Base-by-base conservation (phyloP, 2,113 vertebrate species). In the Pangasianodon hypophthalmus region DNA sequence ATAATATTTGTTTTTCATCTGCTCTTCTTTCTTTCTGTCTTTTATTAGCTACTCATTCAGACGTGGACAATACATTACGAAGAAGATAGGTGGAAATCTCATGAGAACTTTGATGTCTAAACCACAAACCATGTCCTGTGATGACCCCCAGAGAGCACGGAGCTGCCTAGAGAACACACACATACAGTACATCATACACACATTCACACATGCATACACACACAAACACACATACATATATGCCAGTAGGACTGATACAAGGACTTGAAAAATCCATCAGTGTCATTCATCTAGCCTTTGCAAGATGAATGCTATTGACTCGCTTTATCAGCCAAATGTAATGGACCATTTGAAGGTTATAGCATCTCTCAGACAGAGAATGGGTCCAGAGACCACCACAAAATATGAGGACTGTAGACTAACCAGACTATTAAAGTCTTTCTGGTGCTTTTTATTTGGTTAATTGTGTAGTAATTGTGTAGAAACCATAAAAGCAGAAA, bases 301-400 rank as follows among this genome's bases (percentile, higher is more conserved):
- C 32, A 73, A 29, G 54, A 86, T 44, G 54, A 90, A 62, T 50
- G 54, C 71, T 67, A 71, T 41, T 88, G 37, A 88, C 84, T 60
- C 48, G 10, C 41, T 75, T 73, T 73, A 69, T 85, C 82, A 88
- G 87, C 69, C 69, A 32, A 90, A 87, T 24, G 73, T 75, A 85
- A 75, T 77, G 21, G 71, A 79, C 48, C 64, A 88, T 88, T 41
- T 71, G 32, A 83, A 46, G 62, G 1, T 88, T 84, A 46, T 56
- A 29, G 46, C 50, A 56, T 56, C 50, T 71, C 79, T 89, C 19
- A 84, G 41, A 77, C 29, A 44, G 54, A 11, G 79, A 77, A 77
- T 77, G 44, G 41, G 19, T 18, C n/a, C 18, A 29, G 41, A 62
- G 54, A 24, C 29, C 67, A 29, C 41, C 10, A 26, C 11, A 71